Evolutionary conservation across 2,888 invertebrate genomes (phyloP).

Genomic region (Griposia aprilina): DNA sequence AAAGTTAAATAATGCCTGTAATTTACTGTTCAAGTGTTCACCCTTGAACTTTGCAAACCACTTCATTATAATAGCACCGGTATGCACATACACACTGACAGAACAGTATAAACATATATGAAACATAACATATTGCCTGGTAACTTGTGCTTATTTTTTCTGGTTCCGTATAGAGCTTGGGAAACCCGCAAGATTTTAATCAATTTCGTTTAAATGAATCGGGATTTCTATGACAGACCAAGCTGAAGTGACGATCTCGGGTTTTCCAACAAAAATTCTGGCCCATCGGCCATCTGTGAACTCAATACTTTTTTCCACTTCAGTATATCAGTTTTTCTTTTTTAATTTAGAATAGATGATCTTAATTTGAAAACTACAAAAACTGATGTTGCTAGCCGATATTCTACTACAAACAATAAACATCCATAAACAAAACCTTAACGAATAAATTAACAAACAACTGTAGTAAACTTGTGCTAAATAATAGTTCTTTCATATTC

Average conservation of each 20-base stretch:
- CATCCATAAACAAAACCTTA: constrained; percentile 23
- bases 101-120: constrained; percentile 7
- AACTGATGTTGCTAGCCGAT: neutral
- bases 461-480: constrained; percentile 55
- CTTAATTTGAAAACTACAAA: neutral
- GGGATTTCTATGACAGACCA: neutral
- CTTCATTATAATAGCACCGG: constrained; percentile 31
- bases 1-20: constrained; percentile 38
- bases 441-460: constrained; percentile 58
- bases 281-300: too few relatives aligned
- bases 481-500: constrained; percentile 55
- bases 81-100: constrained; percentile 14
- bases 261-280: neutral
- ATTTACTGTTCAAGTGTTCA: constrained; percentile 51
- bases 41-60: constrained; percentile 58
- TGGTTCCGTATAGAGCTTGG: neutral
- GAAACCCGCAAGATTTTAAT: constrained; percentile 3
- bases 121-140: constrained; percentile 18
- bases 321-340: neutral
- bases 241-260: neutral
- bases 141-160: constrained; percentile 7
- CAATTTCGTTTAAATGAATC: neutral
- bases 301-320: neutral
- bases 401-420: neutral
- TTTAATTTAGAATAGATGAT: neutral